Base-by-base conservation (phyloP, 1,140 invertebrate genomes). In the Bombus superbus region DNA sequence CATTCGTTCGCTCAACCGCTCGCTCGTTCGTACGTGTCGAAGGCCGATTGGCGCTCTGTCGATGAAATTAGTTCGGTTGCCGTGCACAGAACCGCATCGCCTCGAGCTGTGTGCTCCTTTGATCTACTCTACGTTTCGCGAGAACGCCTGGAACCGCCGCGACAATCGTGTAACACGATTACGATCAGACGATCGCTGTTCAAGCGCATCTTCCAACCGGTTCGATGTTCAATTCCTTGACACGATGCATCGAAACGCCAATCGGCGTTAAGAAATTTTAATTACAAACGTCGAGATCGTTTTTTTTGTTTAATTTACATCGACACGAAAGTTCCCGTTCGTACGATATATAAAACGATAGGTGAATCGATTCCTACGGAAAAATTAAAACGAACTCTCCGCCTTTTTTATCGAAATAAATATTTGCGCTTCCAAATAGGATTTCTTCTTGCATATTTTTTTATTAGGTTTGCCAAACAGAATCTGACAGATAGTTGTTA, bases 141-240 rank as follows among this genome's bases (percentile, higher is more conserved):
- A 88, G 71, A 80, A 88, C 79, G 80, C 76, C 82, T 44, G 74
- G 71, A 68, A 88, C 76, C 35, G 57, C 32, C 69, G 69, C 81
- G 89, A 82, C 80, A 88, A 88, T 83, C 83, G 82, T 28, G 35
- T 90, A 90, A 90, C 72, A 72, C 76, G 89, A 90, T 90, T 88
- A 90, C 82, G 73, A 72, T 85, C 85, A 44, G 44, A 42, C 73
- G 47, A 53, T 53, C 47, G 47, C 1, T 53, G 47, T 53, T 53
- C 47, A 53, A 53, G 47, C 47, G 47, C 47, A 18, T 53, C 47
- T 77, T 77, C 62, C 59, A 47, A 59, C 25, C 69, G 42, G 40
- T 62, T 82, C 73, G 42, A 47, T 71, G 74, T 90, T 57, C 76
- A 87, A 83, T 89, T 88, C 79, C 83, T 79, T 76, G 79, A 69